These are phyloP conservation scores for Poecile montanus DNA, from an alignment of 2,797 vertebrate genomes.

Conservation along the genomic window DNA sequence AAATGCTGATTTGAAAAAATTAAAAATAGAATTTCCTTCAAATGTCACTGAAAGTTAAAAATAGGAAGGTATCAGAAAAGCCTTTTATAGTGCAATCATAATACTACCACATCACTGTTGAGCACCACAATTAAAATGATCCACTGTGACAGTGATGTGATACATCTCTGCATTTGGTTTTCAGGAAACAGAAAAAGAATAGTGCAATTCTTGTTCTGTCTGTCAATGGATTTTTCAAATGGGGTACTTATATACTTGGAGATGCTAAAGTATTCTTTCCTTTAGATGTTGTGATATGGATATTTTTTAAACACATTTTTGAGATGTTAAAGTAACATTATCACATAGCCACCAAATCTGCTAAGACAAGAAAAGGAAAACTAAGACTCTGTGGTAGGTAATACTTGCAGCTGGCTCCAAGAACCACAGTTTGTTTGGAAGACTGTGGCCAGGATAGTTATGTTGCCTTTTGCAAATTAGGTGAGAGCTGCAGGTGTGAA, in stretches of 20 bases:
- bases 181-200: neutral
- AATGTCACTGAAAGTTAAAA: constrained; percentile 23
- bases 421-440: neutral
- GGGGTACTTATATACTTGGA: neutral
- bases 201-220: neutral
- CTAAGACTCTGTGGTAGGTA: neutral
- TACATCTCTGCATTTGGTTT: constrained; percentile 20
- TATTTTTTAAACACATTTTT: neutral
- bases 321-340: neutral
- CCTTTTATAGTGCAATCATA: constrained; percentile 28
- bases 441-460: neutral
- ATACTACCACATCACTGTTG: neutral
- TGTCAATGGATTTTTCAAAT: neutral
- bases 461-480: neutral
- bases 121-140: constrained; percentile 25
- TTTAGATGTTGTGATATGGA: neutral
- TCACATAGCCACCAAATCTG: neutral
- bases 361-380: neutral
- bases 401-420: neutral
- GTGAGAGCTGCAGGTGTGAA: constrained; percentile 19
- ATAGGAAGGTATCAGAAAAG: constrained; percentile 18
- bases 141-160: constrained; percentile 9
- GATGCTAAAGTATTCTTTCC: neutral
- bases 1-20: neutral
- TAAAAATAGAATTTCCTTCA: neutral